Percentiles rank a stretch among this genome's conserved stretches.
phyloP scores from a whole-genome alignment of 2,888 invertebrate species.

The Campaea margaritaria region DNA sequence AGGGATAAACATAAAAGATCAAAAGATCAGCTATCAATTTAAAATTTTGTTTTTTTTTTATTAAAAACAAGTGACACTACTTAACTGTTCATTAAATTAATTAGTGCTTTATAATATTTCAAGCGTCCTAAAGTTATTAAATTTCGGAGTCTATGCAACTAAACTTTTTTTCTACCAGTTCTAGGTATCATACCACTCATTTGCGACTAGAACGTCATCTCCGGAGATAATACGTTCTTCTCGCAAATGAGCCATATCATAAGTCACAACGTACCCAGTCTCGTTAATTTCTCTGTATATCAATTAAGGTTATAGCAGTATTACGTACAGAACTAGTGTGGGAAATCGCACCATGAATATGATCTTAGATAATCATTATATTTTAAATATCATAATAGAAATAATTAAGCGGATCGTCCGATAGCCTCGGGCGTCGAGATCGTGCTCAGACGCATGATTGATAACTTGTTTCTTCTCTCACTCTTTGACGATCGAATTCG shows the following conservation, averaged over 20 bases:
- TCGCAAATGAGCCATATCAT: no score
- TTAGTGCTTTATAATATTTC: no score
- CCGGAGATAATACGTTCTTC: no score
- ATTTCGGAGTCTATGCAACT: no score
- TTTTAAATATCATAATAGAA: conserved; percentile 84
- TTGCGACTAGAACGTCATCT: not conserved
- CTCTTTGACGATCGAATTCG: conserved; percentile 46
- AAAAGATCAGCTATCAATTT: not conserved
- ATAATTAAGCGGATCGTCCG: conserved; percentile 80
- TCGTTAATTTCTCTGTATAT: conserved; percentile 45
- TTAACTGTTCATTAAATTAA: no score
- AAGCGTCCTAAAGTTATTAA: no score
- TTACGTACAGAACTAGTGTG: conserved; percentile 54
- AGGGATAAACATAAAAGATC: conserved; percentile 38
- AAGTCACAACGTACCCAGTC: conserved; percentile 10
- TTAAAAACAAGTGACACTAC: no score
- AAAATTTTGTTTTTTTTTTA: not conserved
- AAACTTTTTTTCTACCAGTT: no score
- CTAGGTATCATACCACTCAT: no score
- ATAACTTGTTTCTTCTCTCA: conserved; percentile 68
- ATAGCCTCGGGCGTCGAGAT: conserved; percentile 75
- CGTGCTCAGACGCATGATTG: conserved; percentile 82
- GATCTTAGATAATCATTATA: conserved; percentile 74
- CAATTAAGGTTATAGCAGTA: conserved; percentile 59
- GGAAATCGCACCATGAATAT: conserved; percentile 72